These are phyloP conservation scores for Amblyopsis hoosieri DNA, from an alignment of 2,797 vertebrate species.

Conservation along the genomic window DNA sequence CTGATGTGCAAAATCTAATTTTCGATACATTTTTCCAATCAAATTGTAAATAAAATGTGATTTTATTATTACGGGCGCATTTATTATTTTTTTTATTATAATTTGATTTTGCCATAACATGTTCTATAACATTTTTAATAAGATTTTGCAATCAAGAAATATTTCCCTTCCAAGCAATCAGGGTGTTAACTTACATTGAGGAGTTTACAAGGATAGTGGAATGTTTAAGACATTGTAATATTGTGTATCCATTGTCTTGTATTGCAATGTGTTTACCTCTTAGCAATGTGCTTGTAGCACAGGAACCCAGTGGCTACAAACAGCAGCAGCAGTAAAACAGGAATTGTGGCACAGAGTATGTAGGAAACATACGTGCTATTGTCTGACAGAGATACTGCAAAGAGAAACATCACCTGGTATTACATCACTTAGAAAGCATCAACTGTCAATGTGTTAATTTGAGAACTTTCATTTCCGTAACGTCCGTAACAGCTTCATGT, in stretches of 20 bases:
- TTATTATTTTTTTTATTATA: no score
- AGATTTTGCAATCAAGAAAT: no score
- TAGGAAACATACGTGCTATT: slow-evolving; percentile 77
- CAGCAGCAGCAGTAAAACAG: slow-evolving; percentile 83
- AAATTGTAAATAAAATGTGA: no score
- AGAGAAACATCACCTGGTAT: slow-evolving; percentile 24
- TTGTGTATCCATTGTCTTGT: neutral
- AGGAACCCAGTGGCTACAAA: slow-evolving; percentile 74
- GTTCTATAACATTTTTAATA: no score
- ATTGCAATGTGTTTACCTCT: slow-evolving; percentile 75
- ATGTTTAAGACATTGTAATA: no score
- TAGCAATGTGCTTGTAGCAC: slow-evolving; percentile 81
- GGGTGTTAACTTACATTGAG: no score
- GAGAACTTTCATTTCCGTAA: slow-evolving; percentile 3
- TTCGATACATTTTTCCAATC: no score
- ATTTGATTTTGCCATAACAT: no score
- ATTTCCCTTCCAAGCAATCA: no score
- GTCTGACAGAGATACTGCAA: slow-evolving; percentile 76
- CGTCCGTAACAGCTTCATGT: neutral
- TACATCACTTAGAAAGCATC: neutral
- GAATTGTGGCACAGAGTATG: slow-evolving; percentile 84
- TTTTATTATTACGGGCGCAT: no score
- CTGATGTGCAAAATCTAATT: neutral
- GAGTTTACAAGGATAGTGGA: no score
- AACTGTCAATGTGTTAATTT: neutral